Evolutionary conservation across 2,888 invertebrate genomes (phyloP).

Genomic region (Xestobium rufovillosum): DNA sequence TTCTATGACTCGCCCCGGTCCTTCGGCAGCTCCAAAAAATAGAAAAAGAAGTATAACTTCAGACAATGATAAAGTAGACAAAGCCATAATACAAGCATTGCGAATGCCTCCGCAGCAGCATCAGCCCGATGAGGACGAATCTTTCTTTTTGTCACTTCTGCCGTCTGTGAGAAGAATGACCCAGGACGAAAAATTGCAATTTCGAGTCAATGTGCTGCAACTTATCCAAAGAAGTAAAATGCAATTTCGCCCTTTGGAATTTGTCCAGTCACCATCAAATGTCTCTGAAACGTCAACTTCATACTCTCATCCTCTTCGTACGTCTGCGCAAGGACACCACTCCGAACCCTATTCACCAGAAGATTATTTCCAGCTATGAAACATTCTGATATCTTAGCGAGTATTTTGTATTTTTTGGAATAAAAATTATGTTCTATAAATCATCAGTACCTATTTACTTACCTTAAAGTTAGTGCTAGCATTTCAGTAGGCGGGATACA

Average conservation of each 20-base stretch:
- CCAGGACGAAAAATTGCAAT: slow-evolving; percentile 16
- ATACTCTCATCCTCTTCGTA: neutral
- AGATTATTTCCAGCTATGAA: neutral
- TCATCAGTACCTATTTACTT: slow-evolving; percentile 15
- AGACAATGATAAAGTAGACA: slow-evolving; percentile 1
- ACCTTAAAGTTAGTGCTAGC: slow-evolving; percentile 16
- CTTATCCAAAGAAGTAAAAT: slow-evolving; percentile 8
- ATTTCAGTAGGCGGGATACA: slow-evolving; percentile 16
- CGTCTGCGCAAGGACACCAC: neutral
- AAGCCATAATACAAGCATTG: slow-evolving; percentile 1
- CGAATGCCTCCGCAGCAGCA: neutral
- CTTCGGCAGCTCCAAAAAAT: neutral
- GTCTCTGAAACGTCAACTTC: neutral
- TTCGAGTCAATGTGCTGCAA: slow-evolving; percentile 15
- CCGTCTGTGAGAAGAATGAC: slow-evolving; percentile 17
- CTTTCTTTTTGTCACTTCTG: slow-evolving; percentile 18
- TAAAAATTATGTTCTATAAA: neutral
- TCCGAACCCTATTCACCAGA: neutral
- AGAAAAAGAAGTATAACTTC: neutral
- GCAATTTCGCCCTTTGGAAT: neutral
- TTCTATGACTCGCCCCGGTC: slow-evolving; percentile 1
- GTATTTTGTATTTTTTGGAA: slow-evolving; percentile 1
- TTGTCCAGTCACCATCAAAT: neutral
- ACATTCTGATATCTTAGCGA: slow-evolving; percentile 1
- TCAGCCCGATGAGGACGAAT: slow-evolving; percentile 17